Conservation (phyloP, 2,113 vertebrate genomes). For the Spizaetus ornatus region DNA sequence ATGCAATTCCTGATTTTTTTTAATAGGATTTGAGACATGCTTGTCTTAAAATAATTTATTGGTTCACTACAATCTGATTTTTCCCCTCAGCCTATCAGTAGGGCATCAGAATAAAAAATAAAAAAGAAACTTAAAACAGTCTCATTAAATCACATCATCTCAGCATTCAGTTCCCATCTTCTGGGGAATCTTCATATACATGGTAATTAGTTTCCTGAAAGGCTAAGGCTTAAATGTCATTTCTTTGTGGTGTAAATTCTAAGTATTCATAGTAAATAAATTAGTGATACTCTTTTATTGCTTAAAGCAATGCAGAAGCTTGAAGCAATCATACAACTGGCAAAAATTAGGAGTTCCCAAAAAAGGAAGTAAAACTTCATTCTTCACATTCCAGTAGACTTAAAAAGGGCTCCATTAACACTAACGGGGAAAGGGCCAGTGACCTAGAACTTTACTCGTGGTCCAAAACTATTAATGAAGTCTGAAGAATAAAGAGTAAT, state of each 20-base stretch:
- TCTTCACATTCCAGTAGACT: conserved; percentile 55
- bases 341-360: conserved; percentile 52
- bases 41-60: neutral
- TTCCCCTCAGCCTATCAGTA: neutral
- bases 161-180: conserved; percentile 35
- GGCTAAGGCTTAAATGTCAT: conserved; percentile 11
- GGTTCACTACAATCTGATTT: neutral
- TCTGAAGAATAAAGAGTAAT: conserved; percentile 29
- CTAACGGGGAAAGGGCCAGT: conserved; percentile 16
- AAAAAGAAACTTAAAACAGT: neutral
- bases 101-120: neutral
- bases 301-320: conserved; percentile 33
- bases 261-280: conserved; percentile 55
- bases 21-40: neutral
- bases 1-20: neutral
- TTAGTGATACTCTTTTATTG: conserved; percentile 16
- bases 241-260: conserved; percentile 58
- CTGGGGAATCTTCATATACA: conserved; percentile 14
- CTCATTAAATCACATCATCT: conserved; percentile 25
- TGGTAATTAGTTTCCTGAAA: conserved; percentile 40
- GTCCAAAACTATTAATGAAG: conserved; percentile 47
- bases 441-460: conserved; percentile 60
- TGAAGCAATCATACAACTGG: conserved; percentile 43
- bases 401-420: conserved; percentile 52
- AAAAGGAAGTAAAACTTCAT: conserved; percentile 57